A percentile compares a stretch with the other conserved stretches of the same genome.
Evolutionary conservation across 2,888 invertebrate species (phyloP).

Genomic region (Tenodera sinensis): DNA sequence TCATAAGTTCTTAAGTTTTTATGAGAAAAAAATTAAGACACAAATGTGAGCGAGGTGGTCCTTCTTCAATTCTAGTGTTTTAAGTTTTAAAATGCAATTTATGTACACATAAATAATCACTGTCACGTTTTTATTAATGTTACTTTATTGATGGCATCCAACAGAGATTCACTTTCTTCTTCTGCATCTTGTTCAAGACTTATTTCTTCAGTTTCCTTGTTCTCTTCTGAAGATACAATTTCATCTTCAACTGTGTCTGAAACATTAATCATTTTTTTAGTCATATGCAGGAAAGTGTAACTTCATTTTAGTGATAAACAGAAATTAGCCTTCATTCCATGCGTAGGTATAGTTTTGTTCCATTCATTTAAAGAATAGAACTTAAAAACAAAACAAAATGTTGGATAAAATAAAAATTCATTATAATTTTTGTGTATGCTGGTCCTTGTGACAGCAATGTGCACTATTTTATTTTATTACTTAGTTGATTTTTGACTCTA

Average conservation of each 20-base stretch:
- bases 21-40: not conserved
- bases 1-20: not conserved
- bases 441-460: no score
- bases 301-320: no score
- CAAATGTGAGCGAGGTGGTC: not conserved
- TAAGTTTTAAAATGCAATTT: not conserved
- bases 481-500: no score
- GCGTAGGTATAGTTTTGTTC: no score
- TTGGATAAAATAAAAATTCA: no score
- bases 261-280: not conserved
- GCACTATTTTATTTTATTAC: no score
- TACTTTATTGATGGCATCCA: slow-evolving; percentile 25
- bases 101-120: not conserved
- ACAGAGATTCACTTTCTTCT: slow-evolving; percentile 21
- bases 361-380: no score
- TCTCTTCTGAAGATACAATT: not conserved
- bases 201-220: not conserved
- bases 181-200: not conserved
- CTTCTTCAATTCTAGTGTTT: not conserved
- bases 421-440: no score
- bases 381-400: no score
- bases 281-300: not conserved
- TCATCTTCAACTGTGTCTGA: not conserved
- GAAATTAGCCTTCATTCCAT: not conserved
- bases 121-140: slow-evolving; percentile 10